These are phyloP conservation scores for Drosophila sp. DNA, from an alignment of 1,140 invertebrate species.

Conservation along the genomic window DNA sequence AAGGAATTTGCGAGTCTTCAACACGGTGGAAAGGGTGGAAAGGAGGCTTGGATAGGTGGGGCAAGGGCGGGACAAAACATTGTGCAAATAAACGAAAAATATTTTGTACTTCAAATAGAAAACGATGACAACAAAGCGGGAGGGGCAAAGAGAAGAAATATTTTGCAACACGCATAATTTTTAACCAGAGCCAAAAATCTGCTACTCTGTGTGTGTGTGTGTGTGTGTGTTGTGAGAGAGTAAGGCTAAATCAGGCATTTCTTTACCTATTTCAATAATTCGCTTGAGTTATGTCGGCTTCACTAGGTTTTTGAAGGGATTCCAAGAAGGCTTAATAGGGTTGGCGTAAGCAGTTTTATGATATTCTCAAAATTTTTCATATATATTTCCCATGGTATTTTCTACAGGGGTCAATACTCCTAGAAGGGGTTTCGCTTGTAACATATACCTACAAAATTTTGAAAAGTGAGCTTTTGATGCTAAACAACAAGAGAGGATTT, in stretches of 20 bases:
- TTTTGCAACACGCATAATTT: slow-evolving; percentile 41
- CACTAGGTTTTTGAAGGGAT: slow-evolving; percentile 32
- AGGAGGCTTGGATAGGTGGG: too few species aligned
- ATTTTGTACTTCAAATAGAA: slow-evolving; percentile 71
- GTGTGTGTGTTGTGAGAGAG: slow-evolving; percentile 10
- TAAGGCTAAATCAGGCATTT: slow-evolving; percentile 38
- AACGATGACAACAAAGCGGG: slow-evolving; percentile 23
- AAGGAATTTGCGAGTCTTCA: slow-evolving; percentile 14
- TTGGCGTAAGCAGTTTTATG: not conserved
- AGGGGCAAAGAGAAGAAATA: not conserved
- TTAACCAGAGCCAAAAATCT: slow-evolving; percentile 29
- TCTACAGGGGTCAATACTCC: not conserved
- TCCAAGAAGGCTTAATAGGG: slow-evolving; percentile 16
- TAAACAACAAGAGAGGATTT: too few species aligned
- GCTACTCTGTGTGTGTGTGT: slow-evolving; percentile 4
- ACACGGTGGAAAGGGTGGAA: slow-evolving; percentile 3
- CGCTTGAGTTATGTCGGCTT: slow-evolving; percentile 41
- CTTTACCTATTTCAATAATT: slow-evolving; percentile 47
- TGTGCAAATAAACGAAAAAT: slow-evolving; percentile 76
- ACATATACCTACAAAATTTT: too few species aligned
- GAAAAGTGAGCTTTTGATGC: too few species aligned
- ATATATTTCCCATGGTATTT: not conserved
- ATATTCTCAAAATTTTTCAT: not conserved
- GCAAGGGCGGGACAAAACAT: slow-evolving; percentile 8
- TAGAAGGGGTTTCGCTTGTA: not conserved